These are phyloP conservation scores for Tragopan temminckii DNA, from an alignment of 2,797 vertebrate genomes.

Conservation along the genomic window DNA sequence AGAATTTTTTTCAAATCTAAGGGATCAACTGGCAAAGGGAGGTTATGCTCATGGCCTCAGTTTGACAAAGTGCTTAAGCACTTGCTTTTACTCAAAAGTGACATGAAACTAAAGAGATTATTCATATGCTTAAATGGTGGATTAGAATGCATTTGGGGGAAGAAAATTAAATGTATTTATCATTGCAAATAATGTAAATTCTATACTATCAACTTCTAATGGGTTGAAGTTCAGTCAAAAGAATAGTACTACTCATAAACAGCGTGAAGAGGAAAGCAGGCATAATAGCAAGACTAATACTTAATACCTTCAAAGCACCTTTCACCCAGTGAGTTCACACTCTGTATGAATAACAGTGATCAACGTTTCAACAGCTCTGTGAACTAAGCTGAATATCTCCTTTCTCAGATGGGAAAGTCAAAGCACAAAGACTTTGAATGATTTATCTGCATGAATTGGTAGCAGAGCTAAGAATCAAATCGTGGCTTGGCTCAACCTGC, in stretches of 20 bases:
- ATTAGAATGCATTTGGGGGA: conserved; percentile 8
- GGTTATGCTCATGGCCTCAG: not conserved
- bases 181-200: conserved; percentile 36
- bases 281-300: conserved; percentile 21
- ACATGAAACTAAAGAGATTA: conserved; percentile 40
- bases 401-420: conserved; percentile 59
- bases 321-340: conserved; percentile 6
- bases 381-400: conserved; percentile 61
- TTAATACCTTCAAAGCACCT: conserved; percentile 15
- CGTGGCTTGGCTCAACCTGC: conserved; percentile 45
- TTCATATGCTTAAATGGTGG: not conserved
- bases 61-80: not conserved
- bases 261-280: not conserved
- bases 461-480: conserved; percentile 43
- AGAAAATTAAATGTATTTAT: conserved; percentile 55
- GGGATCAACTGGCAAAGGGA: not conserved
- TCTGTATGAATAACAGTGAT: conserved; percentile 50
- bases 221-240: conserved; percentile 49
- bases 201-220: conserved; percentile 18
- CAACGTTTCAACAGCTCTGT: conserved; percentile 57
- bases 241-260: not conserved
- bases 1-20: not conserved
- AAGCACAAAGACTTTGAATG: conserved; percentile 55
- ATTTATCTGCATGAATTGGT: conserved; percentile 68
- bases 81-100: not conserved